A percentile compares a stretch with the other conserved stretches of the same genome.
These are phyloP conservation scores for Leptatherina wallacei DNA, from an alignment of 2,797 vertebrate genomes.

Conservation along the genomic window DNA sequence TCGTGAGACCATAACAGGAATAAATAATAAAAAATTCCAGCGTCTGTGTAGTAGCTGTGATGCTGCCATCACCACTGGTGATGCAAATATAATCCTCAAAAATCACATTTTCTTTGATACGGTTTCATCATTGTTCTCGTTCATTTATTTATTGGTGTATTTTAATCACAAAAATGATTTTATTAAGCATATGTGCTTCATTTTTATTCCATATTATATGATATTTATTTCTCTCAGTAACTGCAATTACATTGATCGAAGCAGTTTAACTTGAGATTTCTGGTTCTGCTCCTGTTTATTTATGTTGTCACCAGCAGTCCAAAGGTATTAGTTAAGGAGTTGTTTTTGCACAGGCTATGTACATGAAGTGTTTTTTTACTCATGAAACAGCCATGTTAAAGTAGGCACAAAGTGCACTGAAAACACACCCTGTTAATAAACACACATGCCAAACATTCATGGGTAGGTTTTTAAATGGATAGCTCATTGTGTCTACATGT, in stretches of 20 bases:
- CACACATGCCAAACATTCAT: constrained; percentile 57
- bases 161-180: not conserved
- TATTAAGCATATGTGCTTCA: not conserved
- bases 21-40: constrained; percentile 65
- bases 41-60: constrained; percentile 45
- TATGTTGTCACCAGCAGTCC: not conserved
- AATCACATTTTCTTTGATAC: not conserved
- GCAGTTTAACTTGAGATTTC: not conserved
- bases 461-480: constrained; percentile 38
- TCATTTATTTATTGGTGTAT: not conserved
- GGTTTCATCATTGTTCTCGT: not conserved
- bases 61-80: constrained; percentile 16
- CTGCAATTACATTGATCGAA: not conserved
- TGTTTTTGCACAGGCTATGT: not conserved
- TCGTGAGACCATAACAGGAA: constrained; percentile 66
- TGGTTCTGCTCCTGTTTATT: not conserved
- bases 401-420: constrained; percentile 48
- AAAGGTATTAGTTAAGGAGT: not conserved
- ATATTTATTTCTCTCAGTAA: not conserved
- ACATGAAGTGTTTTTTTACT: not conserved
- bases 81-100: not conserved
- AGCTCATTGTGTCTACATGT: constrained; percentile 22
- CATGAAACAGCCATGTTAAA: constrained; percentile 3
- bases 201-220: not conserved
- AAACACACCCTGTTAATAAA: constrained; percentile 50